Conservation (phyloP, 2,888 invertebrate genomes). For the Hypolimnas misippus region DNA sequence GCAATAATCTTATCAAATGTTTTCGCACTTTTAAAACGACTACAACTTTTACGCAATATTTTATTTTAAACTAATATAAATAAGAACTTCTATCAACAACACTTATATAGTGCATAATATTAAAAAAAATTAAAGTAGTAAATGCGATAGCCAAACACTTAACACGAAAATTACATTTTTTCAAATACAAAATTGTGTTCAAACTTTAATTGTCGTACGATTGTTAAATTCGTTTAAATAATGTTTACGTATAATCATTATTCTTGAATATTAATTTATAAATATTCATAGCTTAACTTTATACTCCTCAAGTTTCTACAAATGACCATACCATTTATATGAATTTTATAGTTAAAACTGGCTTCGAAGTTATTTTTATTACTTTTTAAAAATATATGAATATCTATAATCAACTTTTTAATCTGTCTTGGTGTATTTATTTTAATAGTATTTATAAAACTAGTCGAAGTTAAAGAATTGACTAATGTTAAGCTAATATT, state of each 20-base stretch:
- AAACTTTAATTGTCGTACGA: neutral
- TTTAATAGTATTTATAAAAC: too few relatives aligned
- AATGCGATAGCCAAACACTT: too few relatives aligned
- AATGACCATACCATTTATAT: neutral
- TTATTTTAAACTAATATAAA: too few relatives aligned
- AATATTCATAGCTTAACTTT: conserved; percentile 1
- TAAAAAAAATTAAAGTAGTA: too few relatives aligned
- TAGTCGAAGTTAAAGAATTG: too few relatives aligned
- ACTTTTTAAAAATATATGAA: neutral
- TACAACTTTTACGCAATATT: neutral
- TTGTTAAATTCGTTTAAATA: neutral
- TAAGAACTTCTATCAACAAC: too few relatives aligned
- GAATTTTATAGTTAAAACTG: neutral
- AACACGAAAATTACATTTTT: neutral
- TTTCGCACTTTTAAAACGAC: conserved; percentile 5
- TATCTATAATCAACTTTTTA: too few relatives aligned
- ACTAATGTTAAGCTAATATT: too few relatives aligned
- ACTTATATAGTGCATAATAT: too few relatives aligned
- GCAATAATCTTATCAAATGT: conserved; percentile 26
- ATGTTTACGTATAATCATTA: neutral
- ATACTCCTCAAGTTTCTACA: neutral
- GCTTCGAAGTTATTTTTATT: neutral
- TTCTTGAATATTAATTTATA: neutral
- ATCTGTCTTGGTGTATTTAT: too few relatives aligned
- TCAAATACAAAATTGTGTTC: neutral